phyloP scores from a whole-genome alignment of 2,113 vertebrate genomes.

The Nannospalax galili region DNA sequence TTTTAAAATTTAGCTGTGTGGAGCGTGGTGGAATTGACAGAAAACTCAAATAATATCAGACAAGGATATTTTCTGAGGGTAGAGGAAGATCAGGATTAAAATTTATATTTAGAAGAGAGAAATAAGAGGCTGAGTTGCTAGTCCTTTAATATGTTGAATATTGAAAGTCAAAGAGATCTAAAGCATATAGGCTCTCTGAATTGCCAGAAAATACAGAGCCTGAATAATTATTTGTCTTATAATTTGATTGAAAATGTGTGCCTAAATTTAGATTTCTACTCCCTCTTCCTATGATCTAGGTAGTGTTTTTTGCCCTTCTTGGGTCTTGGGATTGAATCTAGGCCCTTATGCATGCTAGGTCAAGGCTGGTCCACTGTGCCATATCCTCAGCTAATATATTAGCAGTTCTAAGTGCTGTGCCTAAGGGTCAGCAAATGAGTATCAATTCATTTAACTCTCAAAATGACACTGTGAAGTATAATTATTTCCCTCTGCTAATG shows the following conservation, averaged over 20 bases:
- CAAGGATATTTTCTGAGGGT: not conserved
- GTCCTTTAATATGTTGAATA: not conserved
- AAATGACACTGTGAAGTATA: not conserved
- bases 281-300: not conserved
- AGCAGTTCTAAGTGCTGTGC: not conserved
- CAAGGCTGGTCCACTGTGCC: not conserved
- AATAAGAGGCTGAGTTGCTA: not conserved
- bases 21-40: not conserved
- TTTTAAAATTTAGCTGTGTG: not conserved
- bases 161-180: constrained; percentile 7
- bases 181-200: not conserved
- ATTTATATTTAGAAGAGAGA: not conserved
- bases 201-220: not conserved
- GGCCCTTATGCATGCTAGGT: not conserved
- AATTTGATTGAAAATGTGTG: not conserved
- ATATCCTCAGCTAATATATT: too few relatives aligned
- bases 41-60: not conserved
- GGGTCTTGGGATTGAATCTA: not conserved
- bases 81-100: not conserved
- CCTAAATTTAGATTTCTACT: not conserved
- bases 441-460: not conserved
- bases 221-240: not conserved
- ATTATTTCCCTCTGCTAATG: not conserved
- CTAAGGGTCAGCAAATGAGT: not conserved
- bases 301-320: not conserved